Evolutionary conservation across 2,797 vertebrate genomes (phyloP), one percentile per base, ranked within the genome.

Genomic region (Allobates femoralis): DNA sequence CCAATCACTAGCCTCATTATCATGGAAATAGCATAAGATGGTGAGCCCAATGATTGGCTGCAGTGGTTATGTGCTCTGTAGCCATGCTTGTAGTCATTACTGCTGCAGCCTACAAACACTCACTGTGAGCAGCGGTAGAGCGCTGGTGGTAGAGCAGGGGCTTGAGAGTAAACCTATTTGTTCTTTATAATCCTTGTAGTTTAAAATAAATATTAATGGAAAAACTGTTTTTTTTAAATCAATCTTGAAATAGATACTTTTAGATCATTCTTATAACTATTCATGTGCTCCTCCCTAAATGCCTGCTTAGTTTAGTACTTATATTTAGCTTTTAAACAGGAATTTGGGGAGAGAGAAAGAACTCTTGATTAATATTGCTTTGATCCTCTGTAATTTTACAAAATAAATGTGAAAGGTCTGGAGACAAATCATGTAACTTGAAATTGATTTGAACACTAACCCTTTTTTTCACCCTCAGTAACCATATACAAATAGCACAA

Each of bases 351-450:
- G 62, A 83, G 81, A 51, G 58, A 73, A 53, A 83, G 51, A 83
- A 83, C 73, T 73, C 67, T 83, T 71, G 30, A 83, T 73, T 83
- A 83, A 58, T 32, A 83, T 55, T 37, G 19, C 67, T 71, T 83
- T 83, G 81, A 83, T 71, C 81, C 51, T 58, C 51, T 26, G 21
- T 73, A 83, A 71, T 83, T 83, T 73, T 83, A 58, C 81, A 83
- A 83, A 73, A 23, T 81, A 81, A 51, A 81, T 67, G 58, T 66
- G 62, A 81, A 81, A 67, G 28, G 62, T 62, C 79, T 81, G 46
- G 62, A 81, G 79, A 81, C 46, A 81, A 66, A 81, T 67, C 18
- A 23, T 69, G 28, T 50, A 51, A 53, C 46, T 53, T 81, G 26
- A 28, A 62, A 67, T 53, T 51, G 26, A 67, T 67, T 81, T 32